phyloP scores from a whole-genome alignment of 2,797 vertebrate genomes.

The Babyrousa celebensis region DNA sequence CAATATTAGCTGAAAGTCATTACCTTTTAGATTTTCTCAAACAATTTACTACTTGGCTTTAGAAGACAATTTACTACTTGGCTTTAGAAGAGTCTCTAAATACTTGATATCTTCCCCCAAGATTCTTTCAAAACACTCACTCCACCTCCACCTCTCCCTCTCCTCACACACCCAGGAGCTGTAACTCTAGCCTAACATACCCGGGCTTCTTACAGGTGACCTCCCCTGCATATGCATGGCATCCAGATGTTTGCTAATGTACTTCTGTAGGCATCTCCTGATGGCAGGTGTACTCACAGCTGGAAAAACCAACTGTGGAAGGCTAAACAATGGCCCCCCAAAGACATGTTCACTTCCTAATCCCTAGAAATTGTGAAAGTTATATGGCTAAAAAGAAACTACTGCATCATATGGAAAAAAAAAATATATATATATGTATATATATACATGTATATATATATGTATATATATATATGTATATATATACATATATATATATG shows the following conservation, averaged over 20 bases:
- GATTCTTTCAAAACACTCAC: slow-evolving; percentile 11
- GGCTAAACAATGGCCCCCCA: not conserved
- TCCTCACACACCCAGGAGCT: not conserved
- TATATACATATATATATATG: no score
- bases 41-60: slow-evolving; percentile 31
- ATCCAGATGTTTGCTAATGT: not conserved
- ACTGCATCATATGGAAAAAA: not conserved
- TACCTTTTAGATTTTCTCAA: slow-evolving; percentile 3
- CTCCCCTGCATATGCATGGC: not conserved
- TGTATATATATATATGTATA: no score
- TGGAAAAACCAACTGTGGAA: not conserved
- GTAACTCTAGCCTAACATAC: not conserved
- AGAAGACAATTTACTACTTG: not conserved
- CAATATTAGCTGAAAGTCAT: slow-evolving; percentile 13
- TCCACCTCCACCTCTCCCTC: not conserved
- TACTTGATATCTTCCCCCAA: not conserved
- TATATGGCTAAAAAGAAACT: not conserved
- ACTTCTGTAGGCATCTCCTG: not conserved
- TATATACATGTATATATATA: no score
- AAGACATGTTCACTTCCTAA: not conserved
- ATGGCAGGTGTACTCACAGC: not conserved
- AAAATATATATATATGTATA: no score
- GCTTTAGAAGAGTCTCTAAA: slow-evolving; percentile 40
- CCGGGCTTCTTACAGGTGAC: not conserved
- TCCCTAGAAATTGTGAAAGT: not conserved